These are phyloP conservation scores for Mesocentrotus franciscanus DNA, from an alignment of 53 echinoderm and acorn worm species.

Conservation along the genomic window DNA sequence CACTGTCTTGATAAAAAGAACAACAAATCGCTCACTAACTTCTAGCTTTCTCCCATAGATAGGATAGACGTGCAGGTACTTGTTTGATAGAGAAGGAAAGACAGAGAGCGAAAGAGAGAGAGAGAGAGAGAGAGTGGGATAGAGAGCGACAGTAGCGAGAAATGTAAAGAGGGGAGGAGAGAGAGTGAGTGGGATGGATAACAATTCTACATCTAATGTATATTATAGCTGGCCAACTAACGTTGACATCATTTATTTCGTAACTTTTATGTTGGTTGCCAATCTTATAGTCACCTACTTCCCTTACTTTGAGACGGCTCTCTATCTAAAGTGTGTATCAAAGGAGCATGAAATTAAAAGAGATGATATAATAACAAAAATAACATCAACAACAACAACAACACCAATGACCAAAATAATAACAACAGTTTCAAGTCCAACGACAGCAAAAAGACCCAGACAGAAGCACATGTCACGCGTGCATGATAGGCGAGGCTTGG, in stretches of 20 bases:
- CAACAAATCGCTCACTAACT: no score
- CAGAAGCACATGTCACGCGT: neutral
- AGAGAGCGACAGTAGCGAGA: neutral
- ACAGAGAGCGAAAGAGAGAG: neutral
- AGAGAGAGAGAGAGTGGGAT: neutral
- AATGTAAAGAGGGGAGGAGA: no score
- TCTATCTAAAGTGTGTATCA: no score
- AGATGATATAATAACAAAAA: neutral
- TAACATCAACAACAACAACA: neutral
- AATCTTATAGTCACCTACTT: neutral
- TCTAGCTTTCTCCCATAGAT: no score
- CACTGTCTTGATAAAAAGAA: no score
- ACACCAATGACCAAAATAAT: neutral
- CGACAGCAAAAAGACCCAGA: neutral
- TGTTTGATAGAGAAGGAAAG: neutral
- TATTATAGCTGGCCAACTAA: neutral
- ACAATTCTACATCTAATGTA: neutral
- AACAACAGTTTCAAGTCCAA: neutral
- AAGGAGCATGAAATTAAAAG: neutral
- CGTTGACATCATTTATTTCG: neutral
- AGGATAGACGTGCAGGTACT: no score
- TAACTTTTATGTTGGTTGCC: neutral
- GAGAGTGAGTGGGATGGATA: neutral
- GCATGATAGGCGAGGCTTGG: slow-evolving; percentile 11
- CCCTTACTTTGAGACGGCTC: neutral